phyloP scores from a whole-genome alignment of 2,797 vertebrate genomes.

The Amblyraja radiata region DNA sequence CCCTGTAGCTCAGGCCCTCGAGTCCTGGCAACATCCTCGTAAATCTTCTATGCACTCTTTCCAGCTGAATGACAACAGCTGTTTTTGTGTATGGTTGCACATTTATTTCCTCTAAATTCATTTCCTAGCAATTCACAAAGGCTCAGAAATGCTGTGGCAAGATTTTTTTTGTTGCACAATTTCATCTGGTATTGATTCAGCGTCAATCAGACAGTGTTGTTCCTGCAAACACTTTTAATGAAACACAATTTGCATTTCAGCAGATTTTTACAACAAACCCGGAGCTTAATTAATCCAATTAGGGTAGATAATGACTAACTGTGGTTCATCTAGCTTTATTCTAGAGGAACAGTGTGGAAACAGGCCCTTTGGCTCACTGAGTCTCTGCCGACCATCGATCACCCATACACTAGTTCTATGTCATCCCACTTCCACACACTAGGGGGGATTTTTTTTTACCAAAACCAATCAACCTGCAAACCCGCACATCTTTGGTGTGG shows the following conservation, averaged over 20 bases:
- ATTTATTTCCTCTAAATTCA: background rate
- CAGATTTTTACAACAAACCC: background rate
- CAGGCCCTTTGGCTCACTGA: no score
- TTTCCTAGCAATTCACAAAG: background rate
- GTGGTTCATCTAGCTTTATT: background rate
- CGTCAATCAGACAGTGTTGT: background rate
- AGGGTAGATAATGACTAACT: background rate
- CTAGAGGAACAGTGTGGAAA: background rate
- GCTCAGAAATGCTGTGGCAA: background rate
- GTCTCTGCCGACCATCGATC: no score
- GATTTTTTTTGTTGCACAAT: background rate
- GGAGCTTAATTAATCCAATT: conserved; percentile 17
- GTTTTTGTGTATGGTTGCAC: no score
- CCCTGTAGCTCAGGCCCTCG: no score
- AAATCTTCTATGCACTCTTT: no score
- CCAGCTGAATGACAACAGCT: background rate
- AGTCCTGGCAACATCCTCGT: no score
- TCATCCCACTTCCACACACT: no score
- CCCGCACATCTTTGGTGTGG: no score
- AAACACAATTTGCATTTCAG: background rate
- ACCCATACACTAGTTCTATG: no score
- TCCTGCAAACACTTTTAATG: background rate
- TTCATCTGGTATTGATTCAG: background rate
- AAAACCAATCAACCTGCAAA: no score
- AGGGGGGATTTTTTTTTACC: no score